Conservation (phyloP, 2,113 vertebrate species). For the Gallinago media region DNA sequence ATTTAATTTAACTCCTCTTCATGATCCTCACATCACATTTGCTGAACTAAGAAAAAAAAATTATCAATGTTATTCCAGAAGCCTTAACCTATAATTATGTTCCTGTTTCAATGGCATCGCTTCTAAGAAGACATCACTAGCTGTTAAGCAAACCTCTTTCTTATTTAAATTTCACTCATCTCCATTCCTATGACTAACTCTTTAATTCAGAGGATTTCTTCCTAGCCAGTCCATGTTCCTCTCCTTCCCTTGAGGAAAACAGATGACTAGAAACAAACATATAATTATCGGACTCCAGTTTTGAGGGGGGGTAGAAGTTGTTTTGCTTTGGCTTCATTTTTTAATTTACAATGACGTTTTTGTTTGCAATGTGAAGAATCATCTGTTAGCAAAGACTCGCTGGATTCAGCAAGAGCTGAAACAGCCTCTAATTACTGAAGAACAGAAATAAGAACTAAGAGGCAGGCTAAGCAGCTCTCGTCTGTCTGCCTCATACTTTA, state of each 20-base stretch:
- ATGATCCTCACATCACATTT: not conserved
- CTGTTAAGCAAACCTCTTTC: slow-evolving; percentile 38
- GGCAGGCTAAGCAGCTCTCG: not conserved
- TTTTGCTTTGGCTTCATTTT: not conserved
- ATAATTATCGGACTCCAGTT: not conserved
- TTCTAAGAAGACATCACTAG: slow-evolving; percentile 27
- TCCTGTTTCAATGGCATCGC: slow-evolving; percentile 18
- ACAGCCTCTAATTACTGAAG: not conserved
- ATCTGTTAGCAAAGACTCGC: not conserved
- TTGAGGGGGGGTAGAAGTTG: not conserved
- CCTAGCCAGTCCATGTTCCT: not conserved
- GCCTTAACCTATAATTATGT: slow-evolving; percentile 61
- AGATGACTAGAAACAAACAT: not conserved
- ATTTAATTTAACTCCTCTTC: slow-evolving; percentile 64
- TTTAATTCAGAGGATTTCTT: slow-evolving; percentile 31
- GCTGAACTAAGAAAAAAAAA: slow-evolving; percentile 11
- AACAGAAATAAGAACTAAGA: not conserved
- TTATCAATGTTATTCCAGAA: slow-evolving; percentile 45
- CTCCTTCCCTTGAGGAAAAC: not conserved
- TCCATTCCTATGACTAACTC: slow-evolving; percentile 14
- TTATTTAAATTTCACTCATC: slow-evolving; percentile 49
- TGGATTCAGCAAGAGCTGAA: not conserved
- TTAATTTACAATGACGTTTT: not conserved
- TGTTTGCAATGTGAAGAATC: not conserved
- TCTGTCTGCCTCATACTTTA: not conserved